phyloP scores from a whole-genome alignment of 2,888 invertebrate genomes.

The Loripinus fragilis region DNA sequence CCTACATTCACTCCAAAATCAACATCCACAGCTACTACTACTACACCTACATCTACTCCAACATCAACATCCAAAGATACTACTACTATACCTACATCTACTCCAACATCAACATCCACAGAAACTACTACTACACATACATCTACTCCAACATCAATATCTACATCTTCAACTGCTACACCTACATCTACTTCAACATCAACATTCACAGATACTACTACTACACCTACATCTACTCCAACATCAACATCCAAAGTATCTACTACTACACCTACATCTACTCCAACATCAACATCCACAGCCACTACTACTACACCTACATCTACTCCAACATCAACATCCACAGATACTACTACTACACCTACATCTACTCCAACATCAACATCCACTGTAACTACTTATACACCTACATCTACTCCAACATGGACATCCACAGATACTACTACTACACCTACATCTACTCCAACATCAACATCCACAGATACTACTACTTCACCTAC shows the following conservation, averaged over 20 bases:
- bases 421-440: not conserved
- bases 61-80: not conserved
- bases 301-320: not conserved
- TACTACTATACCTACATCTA: not conserved
- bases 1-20: not conserved
- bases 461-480: not conserved
- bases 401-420: not conserved
- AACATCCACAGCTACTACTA: not conserved
- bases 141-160: no score
- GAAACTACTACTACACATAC: no score
- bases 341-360: not conserved
- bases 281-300: not conserved
- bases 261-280: not conserved
- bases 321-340: not conserved
- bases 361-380: not conserved
- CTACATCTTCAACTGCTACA: no score
- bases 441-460: not conserved
- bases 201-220: no score
- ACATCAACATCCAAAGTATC: not conserved
- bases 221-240: no score
- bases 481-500: not conserved
- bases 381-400: not conserved
- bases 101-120: no score
- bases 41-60: not conserved
- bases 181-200: no score